Evolutionary conservation across 2,888 invertebrate species (phyloP).

Genomic region (Melipona bicolor): DNA sequence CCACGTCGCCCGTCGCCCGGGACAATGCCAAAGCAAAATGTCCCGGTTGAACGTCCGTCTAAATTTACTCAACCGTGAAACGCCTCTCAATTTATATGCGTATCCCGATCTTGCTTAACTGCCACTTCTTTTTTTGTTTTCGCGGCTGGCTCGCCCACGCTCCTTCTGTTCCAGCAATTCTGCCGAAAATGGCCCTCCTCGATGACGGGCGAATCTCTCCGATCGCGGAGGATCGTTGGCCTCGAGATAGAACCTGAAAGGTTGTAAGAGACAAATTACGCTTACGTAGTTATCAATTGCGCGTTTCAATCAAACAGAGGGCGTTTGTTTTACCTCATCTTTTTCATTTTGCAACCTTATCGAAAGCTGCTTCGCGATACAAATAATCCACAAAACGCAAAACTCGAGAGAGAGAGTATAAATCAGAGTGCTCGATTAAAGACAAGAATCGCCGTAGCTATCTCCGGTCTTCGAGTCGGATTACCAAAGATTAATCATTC

Average conservation of each 20-base stretch:
- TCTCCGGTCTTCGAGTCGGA: too few relatives aligned
- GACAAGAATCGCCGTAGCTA: too few relatives aligned
- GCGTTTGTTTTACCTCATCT: neutral
- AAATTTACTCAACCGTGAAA: slow-evolving; percentile 33
- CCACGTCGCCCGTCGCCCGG: slow-evolving; percentile 43
- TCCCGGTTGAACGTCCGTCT: slow-evolving; percentile 25
- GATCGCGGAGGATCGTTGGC: too few relatives aligned
- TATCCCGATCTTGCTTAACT: neutral
- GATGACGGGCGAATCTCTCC: neutral
- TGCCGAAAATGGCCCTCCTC: neutral
- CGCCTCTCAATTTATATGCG: slow-evolving; percentile 17
- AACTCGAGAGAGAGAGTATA: too few relatives aligned
- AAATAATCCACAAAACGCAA: slow-evolving; percentile 79
- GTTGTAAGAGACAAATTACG: neutral
- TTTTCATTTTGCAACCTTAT: slow-evolving; percentile 72
- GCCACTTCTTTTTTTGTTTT: neutral
- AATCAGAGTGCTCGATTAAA: too few relatives aligned
- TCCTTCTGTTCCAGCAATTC: neutral
- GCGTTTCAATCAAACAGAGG: slow-evolving; percentile 6
- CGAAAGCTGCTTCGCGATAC: slow-evolving; percentile 73
- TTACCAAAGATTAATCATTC: too few relatives aligned
- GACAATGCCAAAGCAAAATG: slow-evolving; percentile 53
- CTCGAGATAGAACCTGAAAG: neutral
- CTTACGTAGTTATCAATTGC: neutral
- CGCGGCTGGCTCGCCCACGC: neutral